These are phyloP conservation scores for Caenorhabditis remanei DNA, from an alignment of 1,140 invertebrate genomes.

Conservation along the genomic window DNA sequence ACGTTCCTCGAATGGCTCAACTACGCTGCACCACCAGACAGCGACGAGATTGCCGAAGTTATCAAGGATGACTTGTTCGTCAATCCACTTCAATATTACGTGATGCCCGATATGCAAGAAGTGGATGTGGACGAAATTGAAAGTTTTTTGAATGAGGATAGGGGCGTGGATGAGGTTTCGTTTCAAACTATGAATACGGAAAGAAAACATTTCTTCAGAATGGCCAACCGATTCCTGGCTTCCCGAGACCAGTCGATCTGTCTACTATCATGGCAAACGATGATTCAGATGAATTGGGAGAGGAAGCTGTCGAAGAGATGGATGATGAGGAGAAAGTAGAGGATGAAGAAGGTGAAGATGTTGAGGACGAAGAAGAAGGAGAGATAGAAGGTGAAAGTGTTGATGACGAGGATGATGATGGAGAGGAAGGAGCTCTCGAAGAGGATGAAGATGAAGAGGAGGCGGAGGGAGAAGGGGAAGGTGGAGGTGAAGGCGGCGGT, in stretches of 20 bases:
- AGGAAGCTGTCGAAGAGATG: background rate
- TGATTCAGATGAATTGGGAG: background rate
- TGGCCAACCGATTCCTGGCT: background rate
- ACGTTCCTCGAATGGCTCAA: slow-evolving; percentile 88
- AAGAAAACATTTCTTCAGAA: too few relatives aligned
- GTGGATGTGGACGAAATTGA: slow-evolving; percentile 78
- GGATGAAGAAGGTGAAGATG: background rate
- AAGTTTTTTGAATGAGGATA: slow-evolving; percentile 71
- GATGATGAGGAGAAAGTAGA: slow-evolving; percentile 13
- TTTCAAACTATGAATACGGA: too few relatives aligned
- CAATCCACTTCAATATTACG: slow-evolving; percentile 90
- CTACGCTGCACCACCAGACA: slow-evolving; percentile 85
- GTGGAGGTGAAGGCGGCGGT: too few relatives aligned
- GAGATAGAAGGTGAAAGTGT: background rate
- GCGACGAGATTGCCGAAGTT: slow-evolving; percentile 87
- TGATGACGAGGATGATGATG: background rate
- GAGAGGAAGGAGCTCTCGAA: background rate
- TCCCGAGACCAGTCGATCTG: background rate
- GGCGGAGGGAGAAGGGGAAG: too few relatives aligned
- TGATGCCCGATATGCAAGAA: slow-evolving; percentile 84
- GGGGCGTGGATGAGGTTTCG: slow-evolving; percentile 60
- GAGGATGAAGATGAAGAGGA: slow-evolving; percentile 6
- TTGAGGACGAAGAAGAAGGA: slow-evolving; percentile 24
- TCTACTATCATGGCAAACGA: background rate
- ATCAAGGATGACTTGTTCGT: slow-evolving; percentile 91